Conservation (phyloP, 2,797 vertebrate species). For the Silurus aristotelis region DNA sequence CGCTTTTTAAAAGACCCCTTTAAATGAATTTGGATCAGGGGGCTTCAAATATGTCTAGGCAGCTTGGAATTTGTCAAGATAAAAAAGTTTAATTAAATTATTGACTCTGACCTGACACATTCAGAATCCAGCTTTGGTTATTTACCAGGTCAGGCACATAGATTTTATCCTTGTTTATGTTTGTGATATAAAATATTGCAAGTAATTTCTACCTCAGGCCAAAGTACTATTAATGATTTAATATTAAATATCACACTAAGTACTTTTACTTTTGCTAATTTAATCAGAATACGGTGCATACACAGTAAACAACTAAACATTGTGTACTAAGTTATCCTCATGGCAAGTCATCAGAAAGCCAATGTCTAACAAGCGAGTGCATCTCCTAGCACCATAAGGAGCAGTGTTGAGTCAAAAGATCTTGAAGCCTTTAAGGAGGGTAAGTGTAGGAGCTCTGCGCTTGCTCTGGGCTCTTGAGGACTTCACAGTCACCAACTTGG, state of each 20-base stretch:
- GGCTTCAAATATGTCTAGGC: neutral
- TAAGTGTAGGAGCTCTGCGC: constrained; percentile 86
- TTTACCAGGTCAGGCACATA: neutral
- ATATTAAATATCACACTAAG: neutral
- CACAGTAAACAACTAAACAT: neutral
- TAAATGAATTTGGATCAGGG: no score
- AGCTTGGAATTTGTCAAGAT: neutral
- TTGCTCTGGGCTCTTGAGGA: constrained; percentile 91
- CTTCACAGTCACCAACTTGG: constrained; percentile 90
- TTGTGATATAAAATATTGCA: neutral
- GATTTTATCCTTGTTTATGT: neutral
- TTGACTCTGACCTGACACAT: neutral
- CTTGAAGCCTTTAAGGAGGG: constrained; percentile 90
- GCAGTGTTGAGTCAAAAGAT: constrained; percentile 79
- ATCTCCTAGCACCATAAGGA: constrained; percentile 29
- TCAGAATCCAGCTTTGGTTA: neutral
- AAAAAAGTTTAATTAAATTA: neutral
- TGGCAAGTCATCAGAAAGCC: constrained; percentile 4
- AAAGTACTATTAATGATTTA: neutral
- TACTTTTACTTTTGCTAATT: neutral
- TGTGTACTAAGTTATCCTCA: neutral
- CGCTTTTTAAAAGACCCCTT: no score
- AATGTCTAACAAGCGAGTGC: neutral
- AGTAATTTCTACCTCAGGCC: neutral
- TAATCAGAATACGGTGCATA: neutral